phyloP scores from a whole-genome alignment of 2,113 vertebrate species.

The Microtus montanus region DNA sequence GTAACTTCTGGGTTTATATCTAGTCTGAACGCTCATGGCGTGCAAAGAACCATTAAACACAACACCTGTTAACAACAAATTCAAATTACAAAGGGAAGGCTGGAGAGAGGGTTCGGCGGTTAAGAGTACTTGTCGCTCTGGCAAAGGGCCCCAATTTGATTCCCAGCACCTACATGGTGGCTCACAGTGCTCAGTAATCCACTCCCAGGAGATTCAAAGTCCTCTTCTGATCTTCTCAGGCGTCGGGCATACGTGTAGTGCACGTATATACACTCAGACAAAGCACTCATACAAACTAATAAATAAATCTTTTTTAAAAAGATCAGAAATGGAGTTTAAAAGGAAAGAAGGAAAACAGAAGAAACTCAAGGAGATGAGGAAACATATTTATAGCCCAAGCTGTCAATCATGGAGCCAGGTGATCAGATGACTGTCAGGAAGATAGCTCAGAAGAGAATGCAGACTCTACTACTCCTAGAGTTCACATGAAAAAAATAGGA shows the following conservation, averaged over 20 bases:
- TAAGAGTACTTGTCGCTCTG: neutral
- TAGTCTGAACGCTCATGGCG: neutral
- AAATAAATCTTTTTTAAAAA: neutral
- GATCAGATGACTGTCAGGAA: neutral
- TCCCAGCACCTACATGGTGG: neutral
- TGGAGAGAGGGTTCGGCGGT: neutral
- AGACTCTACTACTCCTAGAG: neutral
- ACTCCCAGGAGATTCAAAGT: neutral
- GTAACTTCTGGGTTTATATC: neutral
- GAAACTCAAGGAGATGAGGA: neutral
- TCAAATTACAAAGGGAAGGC: slow-evolving; percentile 1
- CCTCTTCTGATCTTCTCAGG: neutral
- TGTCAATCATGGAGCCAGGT: neutral
- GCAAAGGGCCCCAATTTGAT: neutral
- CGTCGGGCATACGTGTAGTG: too few species aligned
- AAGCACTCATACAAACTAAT: neutral
- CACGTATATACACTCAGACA: neutral
- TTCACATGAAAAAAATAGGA: neutral
- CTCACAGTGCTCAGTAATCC: neutral
- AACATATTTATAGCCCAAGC: neutral
- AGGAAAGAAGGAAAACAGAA: neutral
- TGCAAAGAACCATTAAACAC: neutral
- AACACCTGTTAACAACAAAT: neutral
- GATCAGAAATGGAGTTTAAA: neutral
- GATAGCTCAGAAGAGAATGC: neutral